Base-by-base conservation (phyloP, 2,113 vertebrate genomes). In the Vulpes lagopus region DNA sequence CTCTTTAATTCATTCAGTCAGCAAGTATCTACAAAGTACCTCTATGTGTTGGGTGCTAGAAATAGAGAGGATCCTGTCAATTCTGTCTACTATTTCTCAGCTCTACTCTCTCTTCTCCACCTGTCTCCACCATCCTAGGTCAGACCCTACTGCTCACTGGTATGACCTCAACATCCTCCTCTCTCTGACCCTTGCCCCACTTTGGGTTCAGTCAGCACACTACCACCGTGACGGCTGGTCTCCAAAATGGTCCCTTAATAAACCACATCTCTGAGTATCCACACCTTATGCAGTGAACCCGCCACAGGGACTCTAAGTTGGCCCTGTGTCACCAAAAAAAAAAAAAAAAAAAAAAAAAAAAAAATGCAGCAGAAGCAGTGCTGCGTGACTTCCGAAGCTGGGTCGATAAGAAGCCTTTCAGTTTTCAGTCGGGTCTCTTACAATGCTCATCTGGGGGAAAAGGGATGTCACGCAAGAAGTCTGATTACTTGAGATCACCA, bases 1-100 rank as follows among this genome's bases (percentile, higher is more conserved):
- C 16, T 96, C 27, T 91, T 64, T 64, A 95, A 96, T 95, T 86
- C 17, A 64, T 79, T 81, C 49, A 35, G 65, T 90, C 91, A 67
- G 5, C 92, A 95, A 93, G 38, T 62, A 82, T 59, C 38, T 86
- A 78, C 15, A 12, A 27, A 65, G 35, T 5, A 4, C 10, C 35
- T 90, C 27, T 23, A 12, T 5, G 6, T n/a, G 19, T 27, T 79
- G 85, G 93, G 67, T 67, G 71, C 67, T 71, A 79, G 27, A 35
- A 23, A 86, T 22, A 27, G 65, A 74, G 19, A 89, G 38, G 9
- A 11, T 27, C 30, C 43, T 85, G 22, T 82, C 27, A 35, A 8
- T 22, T 81, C 43, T 14, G 38, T 6, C 27, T 69, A 20, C 49
- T 30, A 4, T 20, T 91, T 85, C 32, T 78, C 20, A 3, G 69